Conservation (phyloP, 2,888 invertebrate species). For the Daptonema setosum region DNA sequence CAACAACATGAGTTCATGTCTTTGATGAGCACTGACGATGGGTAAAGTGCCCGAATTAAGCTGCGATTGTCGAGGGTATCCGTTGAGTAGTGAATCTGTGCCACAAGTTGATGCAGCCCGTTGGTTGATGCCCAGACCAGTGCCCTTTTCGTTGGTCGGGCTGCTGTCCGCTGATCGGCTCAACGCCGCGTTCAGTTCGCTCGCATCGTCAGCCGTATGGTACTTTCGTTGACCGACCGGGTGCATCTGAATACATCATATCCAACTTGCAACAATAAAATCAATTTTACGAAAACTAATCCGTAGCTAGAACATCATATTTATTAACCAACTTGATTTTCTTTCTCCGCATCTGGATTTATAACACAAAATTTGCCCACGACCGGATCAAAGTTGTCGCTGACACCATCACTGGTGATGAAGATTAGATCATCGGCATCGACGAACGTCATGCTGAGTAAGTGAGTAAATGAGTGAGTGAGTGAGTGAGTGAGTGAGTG, state of each 20-base stretch:
- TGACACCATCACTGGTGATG: slow-evolving; percentile 66
- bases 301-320: too few relatives aligned
- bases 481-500: too few relatives aligned
- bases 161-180: too few relatives aligned
- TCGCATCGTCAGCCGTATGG: background rate
- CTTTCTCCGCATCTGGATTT: slow-evolving; percentile 11
- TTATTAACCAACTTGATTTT: too few relatives aligned
- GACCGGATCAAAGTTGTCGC: slow-evolving; percentile 73
- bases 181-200: too few relatives aligned
- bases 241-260: background rate
- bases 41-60: too few relatives aligned
- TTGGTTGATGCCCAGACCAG: background rate
- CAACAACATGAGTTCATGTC: slow-evolving; percentile 46
- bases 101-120: background rate
- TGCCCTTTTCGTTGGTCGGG: too few relatives aligned
- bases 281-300: too few relatives aligned
- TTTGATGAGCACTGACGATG: slow-evolving; percentile 48
- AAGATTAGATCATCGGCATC: slow-evolving; percentile 61
- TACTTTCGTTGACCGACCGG: background rate
- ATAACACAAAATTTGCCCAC: slow-evolving; percentile 56
- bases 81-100: background rate
- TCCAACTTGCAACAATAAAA: background rate
- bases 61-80: background rate
- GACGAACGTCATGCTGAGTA: slow-evolving; percentile 51
- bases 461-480: too few relatives aligned